Base-by-base conservation (phyloP, 2,113 vertebrate species). In the Dicentrarchus labrax region DNA sequence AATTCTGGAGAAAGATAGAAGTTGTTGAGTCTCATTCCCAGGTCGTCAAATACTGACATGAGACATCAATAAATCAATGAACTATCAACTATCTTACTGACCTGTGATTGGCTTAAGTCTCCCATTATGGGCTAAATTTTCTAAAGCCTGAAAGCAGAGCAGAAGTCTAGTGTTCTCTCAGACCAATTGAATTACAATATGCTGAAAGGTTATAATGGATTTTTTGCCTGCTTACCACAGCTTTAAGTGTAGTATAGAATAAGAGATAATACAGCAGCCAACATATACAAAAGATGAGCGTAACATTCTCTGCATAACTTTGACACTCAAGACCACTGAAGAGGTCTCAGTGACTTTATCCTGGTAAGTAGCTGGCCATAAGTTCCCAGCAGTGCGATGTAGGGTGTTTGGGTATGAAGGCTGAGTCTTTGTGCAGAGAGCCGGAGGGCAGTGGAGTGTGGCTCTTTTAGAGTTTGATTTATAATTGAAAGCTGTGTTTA, bases 401-500 rank as follows among this genome's bases (percentile, higher is more conserved):
- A 56, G 89, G 72, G 15, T 78, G 86, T 84, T 80, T 80, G 83
- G 80, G 72, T 76, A 68, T 86, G 83, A 89, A 86, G 82, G 80
- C 79, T 51, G 61, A 79, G 69, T 57, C 85, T 90, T 89, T 91
- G 89, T 92, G 88, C 69, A 38, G 39, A 69, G 72, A 73, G 89
- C 86, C 86, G 0, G 70, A 22, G 78, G 86, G 86, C 80, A 83
- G 76, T 8, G 36, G 78, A 77, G 81, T 50, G 38, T 54, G 75
- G 68, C 83, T 89, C 88, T 86, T 87, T 90, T 73, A 86, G 71
- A 76, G 70, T 82, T 84, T 92, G 85, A 90, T 93, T 92, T 93
- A 91, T 91, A 90, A 92, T 90, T 89, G 86, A 86, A 90, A 90
- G 81, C 89, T 90, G 50, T 92, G 92, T 92, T 93, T 91, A 92